Base-by-base conservation (phyloP, 2,797 vertebrate species). In the Pempheris klunzingeri region DNA sequence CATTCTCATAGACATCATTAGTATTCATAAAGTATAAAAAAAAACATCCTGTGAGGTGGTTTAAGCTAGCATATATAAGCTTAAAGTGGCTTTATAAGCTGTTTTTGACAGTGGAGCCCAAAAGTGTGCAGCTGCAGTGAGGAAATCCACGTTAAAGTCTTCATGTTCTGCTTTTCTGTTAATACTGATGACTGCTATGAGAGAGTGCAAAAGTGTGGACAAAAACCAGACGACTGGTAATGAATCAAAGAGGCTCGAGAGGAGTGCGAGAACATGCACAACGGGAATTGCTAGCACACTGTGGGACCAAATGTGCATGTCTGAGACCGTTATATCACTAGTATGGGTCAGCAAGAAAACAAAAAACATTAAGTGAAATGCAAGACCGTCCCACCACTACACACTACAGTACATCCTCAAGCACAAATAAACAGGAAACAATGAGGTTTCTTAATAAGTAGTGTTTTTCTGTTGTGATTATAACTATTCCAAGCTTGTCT, bases 361-460 rank as follows among this genome's bases (percentile, higher is more conserved):
- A 86, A 85, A 66, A 92, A 90, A 93, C 83, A 90, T 87, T 82
- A 50, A 67, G 90, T 92, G 95, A 96, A 96, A 95, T 96, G 95
- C 95, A 96, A 96, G 94, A 95, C 95, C 94, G 92, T 94, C 96
- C 96, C 96, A 97, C 94, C 95, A 96, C 94, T 96, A 97, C 92
- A 94, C 89, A 92, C 93, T 93, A 92, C 87, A 91, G 81, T 87
- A 93, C 93, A 94, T 91, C 95, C 74, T 92, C 92, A 93, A 92
- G 92, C 92, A 93, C 91, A 92, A 90, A 90, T 84, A 82, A 90
- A 92, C 95, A 96, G 92, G 94, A 96, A 95, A 97, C 92, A 95
- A 96, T 96, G 92, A 96, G 90, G 95, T 94, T 95, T 96, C 95
- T 92, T 77, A 79, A 81, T 87, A 85, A 89, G 86, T 79, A 81